Percentiles rank a stretch among this genome's conserved stretches.
These are phyloP conservation scores for Anguilla marmorata DNA, from an alignment of 2,797 vertebrate genomes.

Conservation along the genomic window DNA sequence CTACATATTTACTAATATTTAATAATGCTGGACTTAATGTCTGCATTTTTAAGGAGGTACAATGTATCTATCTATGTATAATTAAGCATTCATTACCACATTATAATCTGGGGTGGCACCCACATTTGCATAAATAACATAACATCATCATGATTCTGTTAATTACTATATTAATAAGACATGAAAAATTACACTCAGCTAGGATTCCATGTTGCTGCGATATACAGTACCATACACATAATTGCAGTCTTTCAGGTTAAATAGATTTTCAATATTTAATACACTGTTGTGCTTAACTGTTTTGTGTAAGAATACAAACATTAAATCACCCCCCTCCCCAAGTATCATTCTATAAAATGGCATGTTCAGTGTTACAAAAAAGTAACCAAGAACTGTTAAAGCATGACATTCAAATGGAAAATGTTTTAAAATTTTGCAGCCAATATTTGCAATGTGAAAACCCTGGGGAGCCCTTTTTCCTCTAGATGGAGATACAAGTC, in stretches of 20 bases:
- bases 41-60: background rate
- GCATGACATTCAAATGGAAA: background rate
- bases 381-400: background rate
- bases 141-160: background rate
- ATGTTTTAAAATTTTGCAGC: too few relatives aligned
- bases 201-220: background rate
- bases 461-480: background rate
- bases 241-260: background rate
- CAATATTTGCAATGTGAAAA: background rate
- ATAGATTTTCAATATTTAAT: slow-evolving; percentile 5
- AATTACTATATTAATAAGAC: background rate
- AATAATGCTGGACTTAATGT: background rate
- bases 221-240: background rate
- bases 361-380: background rate
- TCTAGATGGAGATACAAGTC: background rate
- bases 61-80: background rate
- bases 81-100: background rate
- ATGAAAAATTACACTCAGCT: background rate
- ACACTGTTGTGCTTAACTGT: background rate
- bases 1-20: background rate
- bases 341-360: background rate
- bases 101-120: background rate
- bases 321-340: background rate
- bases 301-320: background rate
- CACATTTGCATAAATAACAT: slow-evolving; percentile 5